Evolutionary conservation across 2,797 vertebrate genomes (phyloP).

Genomic region (Ctenopoma kingsleyae): DNA sequence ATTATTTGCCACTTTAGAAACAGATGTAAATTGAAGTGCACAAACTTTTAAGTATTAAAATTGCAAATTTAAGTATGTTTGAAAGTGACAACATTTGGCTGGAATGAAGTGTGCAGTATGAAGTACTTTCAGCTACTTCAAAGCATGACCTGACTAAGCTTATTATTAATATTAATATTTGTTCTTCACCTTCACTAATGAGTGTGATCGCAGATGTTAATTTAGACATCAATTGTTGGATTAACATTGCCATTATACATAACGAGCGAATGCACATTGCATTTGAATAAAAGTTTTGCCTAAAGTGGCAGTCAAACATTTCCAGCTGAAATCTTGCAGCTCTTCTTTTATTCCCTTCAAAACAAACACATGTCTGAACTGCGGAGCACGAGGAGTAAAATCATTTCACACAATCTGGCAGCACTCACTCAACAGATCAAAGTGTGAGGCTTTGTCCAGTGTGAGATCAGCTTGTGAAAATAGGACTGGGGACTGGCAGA

Average conservation of each 20-base stretch:
- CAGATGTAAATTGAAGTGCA: conserved; percentile 15
- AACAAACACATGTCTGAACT: conserved; percentile 29
- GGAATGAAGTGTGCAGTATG: not conserved
- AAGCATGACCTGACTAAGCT: conserved; percentile 8
- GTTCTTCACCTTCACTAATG: conserved; percentile 15
- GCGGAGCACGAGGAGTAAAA: conserved; percentile 18
- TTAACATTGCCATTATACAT: conserved; percentile 9
- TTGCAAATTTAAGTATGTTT: conserved; percentile 12
- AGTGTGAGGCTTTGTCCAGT: conserved; percentile 61
- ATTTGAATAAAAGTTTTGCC: conserved; percentile 34
- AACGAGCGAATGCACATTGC: conserved; percentile 11
- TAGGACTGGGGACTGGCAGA: conserved; percentile 46
- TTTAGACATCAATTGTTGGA: conserved; percentile 17
- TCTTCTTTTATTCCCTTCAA: conserved; percentile 13
- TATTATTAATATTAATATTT: conserved; percentile 16
- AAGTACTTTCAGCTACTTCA: not conserved
- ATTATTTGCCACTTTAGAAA: conserved; percentile 17
- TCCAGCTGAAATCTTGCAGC: conserved; percentile 10
- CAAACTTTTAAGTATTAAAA: conserved; percentile 15
- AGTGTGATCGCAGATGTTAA: conserved; percentile 17
- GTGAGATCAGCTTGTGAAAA: conserved; percentile 63
- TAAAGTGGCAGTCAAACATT: conserved; percentile 7
- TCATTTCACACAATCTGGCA: conserved; percentile 39
- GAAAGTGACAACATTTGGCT: conserved; percentile 20
- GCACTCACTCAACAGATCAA: conserved; percentile 54